phyloP scores from a whole-genome alignment of 2,113 vertebrate species.

The Hippocampus guttulatus region DNA sequence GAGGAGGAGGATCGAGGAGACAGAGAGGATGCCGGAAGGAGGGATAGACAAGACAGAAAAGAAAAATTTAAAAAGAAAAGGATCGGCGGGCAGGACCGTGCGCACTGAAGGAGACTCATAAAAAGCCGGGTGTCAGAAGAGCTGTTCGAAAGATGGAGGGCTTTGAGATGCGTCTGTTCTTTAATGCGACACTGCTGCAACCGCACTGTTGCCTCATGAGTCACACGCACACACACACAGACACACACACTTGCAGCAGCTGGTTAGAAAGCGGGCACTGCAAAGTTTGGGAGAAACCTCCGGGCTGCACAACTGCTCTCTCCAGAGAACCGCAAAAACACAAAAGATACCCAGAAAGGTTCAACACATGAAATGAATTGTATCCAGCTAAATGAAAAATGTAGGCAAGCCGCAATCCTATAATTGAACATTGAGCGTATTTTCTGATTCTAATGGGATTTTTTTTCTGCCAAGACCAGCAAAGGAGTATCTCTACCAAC shows the following conservation, averaged over 20 bases:
- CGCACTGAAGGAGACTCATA: conserved; percentile 62
- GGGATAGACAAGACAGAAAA: conserved; percentile 36
- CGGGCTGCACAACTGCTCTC: conserved; percentile 15
- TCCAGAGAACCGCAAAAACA: conserved; percentile 52
- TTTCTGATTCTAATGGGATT: conserved; percentile 36
- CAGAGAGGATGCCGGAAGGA: conserved; percentile 21
- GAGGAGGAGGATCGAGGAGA: conserved; percentile 47
- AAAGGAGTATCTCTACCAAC: conserved; percentile 34
- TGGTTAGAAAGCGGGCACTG: conserved; percentile 24
- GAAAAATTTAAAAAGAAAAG: conserved; percentile 29
- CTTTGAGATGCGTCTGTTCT: conserved; percentile 43
- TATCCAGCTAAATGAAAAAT: conserved; percentile 43
- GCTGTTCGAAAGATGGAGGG: conserved; percentile 66
- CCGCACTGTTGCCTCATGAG: conserved; percentile 18
- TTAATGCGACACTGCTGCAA: conserved; percentile 46
- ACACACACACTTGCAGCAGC: conserved; percentile 28
- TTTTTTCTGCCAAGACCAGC: conserved; percentile 1
- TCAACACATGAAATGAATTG: conserved; percentile 44
- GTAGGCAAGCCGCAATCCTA: conserved; percentile 44
- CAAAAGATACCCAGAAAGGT: conserved; percentile 29
- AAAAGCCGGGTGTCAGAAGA: conserved; percentile 63
- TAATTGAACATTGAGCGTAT: conserved; percentile 46
- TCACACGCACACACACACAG: conserved; percentile 21
- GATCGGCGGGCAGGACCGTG: conserved; percentile 43
- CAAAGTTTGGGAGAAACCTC: conserved; percentile 17